These are phyloP conservation scores for Galemys pyrenaicus DNA, from an alignment of 2,113 vertebrate genomes.

Conservation along the genomic window DNA sequence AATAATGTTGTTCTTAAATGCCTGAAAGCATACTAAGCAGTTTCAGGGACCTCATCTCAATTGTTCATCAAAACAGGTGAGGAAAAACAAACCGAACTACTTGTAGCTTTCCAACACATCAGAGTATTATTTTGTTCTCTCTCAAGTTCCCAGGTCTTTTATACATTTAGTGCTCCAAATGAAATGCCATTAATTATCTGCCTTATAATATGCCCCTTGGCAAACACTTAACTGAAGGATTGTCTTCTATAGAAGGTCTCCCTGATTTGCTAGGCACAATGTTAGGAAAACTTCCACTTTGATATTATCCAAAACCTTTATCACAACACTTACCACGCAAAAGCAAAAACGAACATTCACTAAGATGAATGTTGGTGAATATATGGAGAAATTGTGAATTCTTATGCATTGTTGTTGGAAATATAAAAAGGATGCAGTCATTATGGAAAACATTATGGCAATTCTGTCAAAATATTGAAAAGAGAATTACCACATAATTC, in stretches of 20 bases:
- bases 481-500: not conserved
- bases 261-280: not conserved
- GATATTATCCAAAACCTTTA: not conserved
- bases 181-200: not conserved
- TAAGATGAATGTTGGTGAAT: not conserved
- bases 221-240: not conserved
- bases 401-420: not conserved
- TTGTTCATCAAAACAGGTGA: not conserved
- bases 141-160: not conserved
- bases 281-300: not conserved
- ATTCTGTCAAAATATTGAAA: not conserved
- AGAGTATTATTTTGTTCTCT: not conserved
- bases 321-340: slow-evolving; percentile 3
- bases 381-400: not conserved
- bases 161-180: not conserved
- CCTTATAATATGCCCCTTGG: not conserved
- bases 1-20: not conserved
- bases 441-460: not conserved
- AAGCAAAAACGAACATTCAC: not conserved
- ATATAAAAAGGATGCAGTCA: not conserved
- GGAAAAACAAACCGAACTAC: not conserved
- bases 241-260: not conserved
- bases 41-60: not conserved
- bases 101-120: not conserved
- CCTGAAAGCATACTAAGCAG: not conserved